Evolutionary conservation across 2,888 invertebrate species (phyloP), one percentile per base, ranked within the genome.

Genomic region (Drosophila pegasa): DNA sequence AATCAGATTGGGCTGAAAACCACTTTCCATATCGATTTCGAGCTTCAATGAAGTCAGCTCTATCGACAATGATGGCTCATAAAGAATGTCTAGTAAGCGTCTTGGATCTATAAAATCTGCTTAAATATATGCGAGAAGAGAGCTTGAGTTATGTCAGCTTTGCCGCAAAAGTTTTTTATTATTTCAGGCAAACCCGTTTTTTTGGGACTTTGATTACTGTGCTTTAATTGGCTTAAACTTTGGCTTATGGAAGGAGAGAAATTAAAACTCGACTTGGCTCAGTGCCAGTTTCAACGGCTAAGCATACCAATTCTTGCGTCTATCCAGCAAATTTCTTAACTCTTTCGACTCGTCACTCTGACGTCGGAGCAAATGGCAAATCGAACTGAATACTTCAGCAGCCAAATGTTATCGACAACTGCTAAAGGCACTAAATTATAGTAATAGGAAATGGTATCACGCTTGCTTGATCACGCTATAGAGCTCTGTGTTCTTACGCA

Each of bases 361-460:
- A 22, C 14, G 7, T 9, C n/a, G 22, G 6, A 43, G 5, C 6
- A 10, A 25, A 43, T 25, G 25, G 25, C 25, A n/a, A 5, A 16
- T 25, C 43, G n/a, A 27, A n/a, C 2, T 43, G 10, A 5, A 16
- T 16, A 25, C 25, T 43, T n/a, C 8, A 25, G 9, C 4, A n/a
- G 25, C n/a, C 9, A 9, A 9, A 9, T 22, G 1, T n/a, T n/a
- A 22, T 25, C 22, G 4, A 25, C n/a, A 9, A 14, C 22, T 22
- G 14, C 4, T 2, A 9, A 9, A n/a, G 0, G 25, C 4, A 25
- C 9, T n/a, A 4, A 25, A n/a, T 9, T 25, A n/a, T 22, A 8
- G 2, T 43, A n/a, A n/a, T 14, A 43, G 41, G n/a, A 43, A 43
- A 43, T 43, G 0, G 25, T n/a, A 43, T 43, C n/a, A 43, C 43